Evolutionary conservation across 2,888 invertebrate genomes (phyloP), one percentile per base, ranked within the genome.

Genomic region (Calliopum simillimum): DNA sequence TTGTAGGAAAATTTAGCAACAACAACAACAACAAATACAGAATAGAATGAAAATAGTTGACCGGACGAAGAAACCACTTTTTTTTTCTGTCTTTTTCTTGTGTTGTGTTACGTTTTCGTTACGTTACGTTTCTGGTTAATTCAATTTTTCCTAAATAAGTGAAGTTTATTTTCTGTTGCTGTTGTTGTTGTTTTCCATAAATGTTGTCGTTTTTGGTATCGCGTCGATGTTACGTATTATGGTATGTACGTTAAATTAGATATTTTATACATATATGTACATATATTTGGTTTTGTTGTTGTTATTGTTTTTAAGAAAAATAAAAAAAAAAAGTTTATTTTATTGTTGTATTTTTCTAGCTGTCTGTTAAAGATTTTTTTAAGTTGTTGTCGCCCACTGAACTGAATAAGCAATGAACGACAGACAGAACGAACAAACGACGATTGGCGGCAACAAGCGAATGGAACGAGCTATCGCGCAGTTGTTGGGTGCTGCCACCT

Each of bases 261-360:
- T 61, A 51, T 77, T 65, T 80, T 81, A 79, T 79, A 81, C 79
- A 79, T 79, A 79, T 81, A 79, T 76, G 74, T 76, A 72, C 80
- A 78, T 79, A 75, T 58, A 58, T 53, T 56, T 56, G 25, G 63
- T 72, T 14, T 67, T 71, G 72, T 69, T 51, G 46, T 66, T 77
- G 74, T 72, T 73, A 73, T 74, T 74, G 74, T 74, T 78, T 67
- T 63, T 75, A 69, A 13, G 13, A 16, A 62, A 43, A 62, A 65
- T 75, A 69, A 13, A 13, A 16, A 62, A 43, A 62, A 49, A 43
- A 58, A 33, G 43, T 68, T 49, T 25, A 16, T 53, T 47, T 55
- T 64, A 49, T 64, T 64, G 56, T 64, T 64, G 13, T 13, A 4
- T 59, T 59, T 33, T 21, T 23, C 59, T n/a, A n/a, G n/a, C n/a